Evolutionary conservation across 2,797 vertebrate genomes (phyloP).

Genomic region (Anabacerthia variegaticeps): DNA sequence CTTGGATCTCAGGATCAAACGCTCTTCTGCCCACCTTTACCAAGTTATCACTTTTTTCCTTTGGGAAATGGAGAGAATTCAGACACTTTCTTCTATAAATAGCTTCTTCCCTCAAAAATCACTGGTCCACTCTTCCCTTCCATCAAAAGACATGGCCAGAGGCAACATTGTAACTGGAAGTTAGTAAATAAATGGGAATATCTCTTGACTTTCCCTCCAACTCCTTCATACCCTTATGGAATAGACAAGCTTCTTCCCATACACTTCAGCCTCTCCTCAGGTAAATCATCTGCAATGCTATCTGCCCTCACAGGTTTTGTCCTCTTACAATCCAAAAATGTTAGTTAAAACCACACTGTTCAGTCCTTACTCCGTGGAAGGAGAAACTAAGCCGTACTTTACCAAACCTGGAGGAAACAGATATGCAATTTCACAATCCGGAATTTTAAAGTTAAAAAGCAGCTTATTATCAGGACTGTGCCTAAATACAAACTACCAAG

Average conservation of each 20-base stretch:
- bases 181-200: background rate
- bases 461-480: background rate
- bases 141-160: background rate
- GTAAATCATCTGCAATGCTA: background rate
- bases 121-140: background rate
- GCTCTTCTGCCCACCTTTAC: background rate
- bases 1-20: background rate
- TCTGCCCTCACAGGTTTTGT: background rate
- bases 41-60: background rate
- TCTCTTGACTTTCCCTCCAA: background rate
- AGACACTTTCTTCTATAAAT: background rate
- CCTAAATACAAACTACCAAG: background rate
- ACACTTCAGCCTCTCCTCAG: background rate
- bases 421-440: background rate
- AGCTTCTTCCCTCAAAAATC: background rate
- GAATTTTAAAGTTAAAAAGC: background rate
- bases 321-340: background rate
- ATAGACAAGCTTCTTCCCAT: background rate
- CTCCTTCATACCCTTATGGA: background rate
- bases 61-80: background rate
- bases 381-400: background rate
- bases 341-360: background rate
- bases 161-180: background rate
- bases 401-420: background rate
- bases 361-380: background rate